phyloP scores from a whole-genome alignment of 2,797 vertebrate genomes.

The Pseudotriccus pelzelni region DNA sequence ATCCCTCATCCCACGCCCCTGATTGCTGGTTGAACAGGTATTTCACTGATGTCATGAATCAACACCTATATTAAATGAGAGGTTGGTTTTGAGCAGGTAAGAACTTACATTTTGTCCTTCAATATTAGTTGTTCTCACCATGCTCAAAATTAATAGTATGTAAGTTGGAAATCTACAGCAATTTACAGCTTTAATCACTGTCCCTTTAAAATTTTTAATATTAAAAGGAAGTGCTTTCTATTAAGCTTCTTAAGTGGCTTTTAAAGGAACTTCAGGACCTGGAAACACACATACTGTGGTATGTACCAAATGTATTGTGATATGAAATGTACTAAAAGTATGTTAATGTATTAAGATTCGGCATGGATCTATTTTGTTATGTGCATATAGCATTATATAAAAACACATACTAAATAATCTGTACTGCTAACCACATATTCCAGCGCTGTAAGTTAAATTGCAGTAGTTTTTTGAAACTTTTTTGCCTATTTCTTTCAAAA shows the following conservation, averaged over 20 bases:
- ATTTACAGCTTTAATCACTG: neutral
- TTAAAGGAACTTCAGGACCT: neutral
- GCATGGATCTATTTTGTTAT: neutral
- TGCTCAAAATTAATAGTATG: neutral
- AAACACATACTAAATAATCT: neutral
- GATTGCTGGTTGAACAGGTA: neutral
- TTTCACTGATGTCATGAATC: neutral
- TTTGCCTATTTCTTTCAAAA: neutral
- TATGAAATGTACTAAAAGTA: neutral
- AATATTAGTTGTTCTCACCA: neutral
- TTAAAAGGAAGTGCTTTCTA: neutral
- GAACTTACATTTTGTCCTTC: neutral
- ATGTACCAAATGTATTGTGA: neutral
- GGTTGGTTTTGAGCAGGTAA: neutral
- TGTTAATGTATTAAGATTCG: neutral
- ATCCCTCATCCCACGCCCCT: accelerated
- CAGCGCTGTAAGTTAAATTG: neutral
- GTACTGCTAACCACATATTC: neutral
- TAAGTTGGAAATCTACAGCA: neutral
- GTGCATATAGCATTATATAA: neutral
- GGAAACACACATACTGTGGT: neutral
- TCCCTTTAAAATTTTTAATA: neutral
- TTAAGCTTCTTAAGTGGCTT: neutral
- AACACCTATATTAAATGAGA: neutral
- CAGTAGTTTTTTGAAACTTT: neutral